A percentile compares a stretch with the other conserved stretches of the same genome.
Conservation (phyloP, 2,888 invertebrate species). For the Xestia rhomboidea region DNA sequence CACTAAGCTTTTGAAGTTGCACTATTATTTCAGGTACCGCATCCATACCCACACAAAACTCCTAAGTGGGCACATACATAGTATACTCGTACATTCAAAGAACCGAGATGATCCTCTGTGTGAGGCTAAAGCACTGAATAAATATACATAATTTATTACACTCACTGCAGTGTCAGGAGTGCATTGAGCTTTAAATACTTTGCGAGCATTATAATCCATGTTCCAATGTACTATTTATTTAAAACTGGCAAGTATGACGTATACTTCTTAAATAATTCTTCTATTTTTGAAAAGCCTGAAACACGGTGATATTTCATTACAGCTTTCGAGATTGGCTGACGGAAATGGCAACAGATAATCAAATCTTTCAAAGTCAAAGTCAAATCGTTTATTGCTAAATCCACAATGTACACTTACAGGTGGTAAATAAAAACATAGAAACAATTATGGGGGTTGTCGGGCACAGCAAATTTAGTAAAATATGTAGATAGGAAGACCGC, state of each 20-base stretch:
- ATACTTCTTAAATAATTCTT: background rate
- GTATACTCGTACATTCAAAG: slow-evolving; percentile 26
- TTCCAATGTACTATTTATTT: background rate
- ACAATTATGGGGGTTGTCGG: too few species aligned
- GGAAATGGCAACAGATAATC: background rate
- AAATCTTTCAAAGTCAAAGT: too few species aligned
- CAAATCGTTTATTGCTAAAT: too few species aligned
- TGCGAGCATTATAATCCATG: background rate
- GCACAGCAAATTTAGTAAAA: too few species aligned
- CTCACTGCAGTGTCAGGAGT: slow-evolving; percentile 28
- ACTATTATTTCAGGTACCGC: slow-evolving; percentile 48
- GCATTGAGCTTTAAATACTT: slow-evolving; percentile 34
- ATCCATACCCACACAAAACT: background rate
- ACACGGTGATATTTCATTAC: too few species aligned
- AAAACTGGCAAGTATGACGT: background rate
- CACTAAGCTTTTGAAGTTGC: slow-evolving; percentile 9
- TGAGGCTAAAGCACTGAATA: slow-evolving; percentile 34
- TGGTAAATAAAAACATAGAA: too few species aligned
- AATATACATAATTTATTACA: slow-evolving; percentile 33
- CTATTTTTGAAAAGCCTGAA: background rate
- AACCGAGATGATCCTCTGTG: slow-evolving; percentile 44
- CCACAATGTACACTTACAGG: too few species aligned
- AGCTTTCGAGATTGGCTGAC: background rate
- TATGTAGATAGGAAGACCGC: too few species aligned
- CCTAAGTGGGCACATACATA: background rate